Evolutionary conservation across 2,797 vertebrate species (phyloP), one percentile per base, ranked within the genome.

Genomic region (Eremophila alpestris): DNA sequence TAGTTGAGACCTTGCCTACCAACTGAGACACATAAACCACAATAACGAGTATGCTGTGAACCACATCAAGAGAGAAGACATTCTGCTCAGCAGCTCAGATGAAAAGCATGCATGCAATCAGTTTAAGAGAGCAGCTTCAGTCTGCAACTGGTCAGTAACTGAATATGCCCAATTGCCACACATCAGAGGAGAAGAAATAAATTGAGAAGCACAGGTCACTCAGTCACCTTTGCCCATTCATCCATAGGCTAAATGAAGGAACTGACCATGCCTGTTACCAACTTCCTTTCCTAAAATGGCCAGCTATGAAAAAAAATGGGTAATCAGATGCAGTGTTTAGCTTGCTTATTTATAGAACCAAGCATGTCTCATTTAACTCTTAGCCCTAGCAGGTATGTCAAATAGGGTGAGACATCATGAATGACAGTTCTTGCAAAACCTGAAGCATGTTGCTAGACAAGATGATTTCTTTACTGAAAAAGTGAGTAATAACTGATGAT

Each of bases 21-120:
- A 91, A 54, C 84, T 94, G 89, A 90, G 87, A 48, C 40, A 75
- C 46, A 78, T 90, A 86, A 94, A 83, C 77, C 67, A 68, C 70
- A 55, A 41, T 43, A 67, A 90, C 9, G 16, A 87, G 43, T 64
- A 49, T n/a, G 49, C 90, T 93, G 62, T 64, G 85, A 92, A 58
- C 65, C 63, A 95, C 89, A 82, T 46, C 63, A 89, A 84, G 63
- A 64, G 36, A 71, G 27, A 55, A 86, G n/a, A 43, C 48, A 46
- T 82, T 78, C 81, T 88, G 46, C 40, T 84, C 46, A 36, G 34
- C 34, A 76, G 69, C 55, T 88, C 51, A 71, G 83, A 17, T 78
- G 48, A 87, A 93, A 96, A 82, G n/a, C 36, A 36, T 32, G 32
- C 8, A 36, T n/a, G 43, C 41, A 75, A 45, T 78, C 87, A 77